These are phyloP conservation scores for Adelognathus sp. DNA, from an alignment of 2,888 invertebrate species.

Conservation along the genomic window DNA sequence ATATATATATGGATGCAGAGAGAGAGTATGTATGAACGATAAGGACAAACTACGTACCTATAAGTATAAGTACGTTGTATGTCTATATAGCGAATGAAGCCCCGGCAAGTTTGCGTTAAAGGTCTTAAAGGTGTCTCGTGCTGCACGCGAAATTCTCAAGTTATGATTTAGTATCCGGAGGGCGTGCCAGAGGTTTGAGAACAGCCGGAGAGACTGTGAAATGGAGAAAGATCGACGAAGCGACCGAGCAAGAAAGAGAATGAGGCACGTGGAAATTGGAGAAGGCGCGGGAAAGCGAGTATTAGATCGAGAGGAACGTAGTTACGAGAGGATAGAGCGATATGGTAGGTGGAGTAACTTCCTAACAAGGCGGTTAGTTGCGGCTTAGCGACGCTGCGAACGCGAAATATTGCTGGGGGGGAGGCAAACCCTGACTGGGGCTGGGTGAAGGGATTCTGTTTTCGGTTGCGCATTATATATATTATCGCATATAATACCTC, in stretches of 20 bases:
- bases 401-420: constrained; percentile 76
- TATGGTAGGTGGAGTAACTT: constrained; percentile 74
- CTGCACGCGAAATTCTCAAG: constrained; percentile 78
- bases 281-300: constrained; percentile 59
- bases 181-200: constrained; percentile 55
- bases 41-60: constrained; percentile 9
- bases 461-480: constrained; percentile 47
- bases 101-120: constrained; percentile 69
- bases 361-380: constrained; percentile 80
- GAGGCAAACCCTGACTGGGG: constrained; percentile 26
- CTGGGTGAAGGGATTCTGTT: constrained; percentile 10
- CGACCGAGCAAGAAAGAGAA: constrained; percentile 52
- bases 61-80: constrained; percentile 16
- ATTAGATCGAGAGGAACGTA: constrained; percentile 55
- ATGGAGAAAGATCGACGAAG: constrained; percentile 35
- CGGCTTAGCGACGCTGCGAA: constrained; percentile 77
- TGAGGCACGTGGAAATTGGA: constrained; percentile 59
- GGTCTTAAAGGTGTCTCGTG: constrained; percentile 75
- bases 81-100: neutral
- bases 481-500: constrained; percentile 32
- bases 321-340: constrained; percentile 55
- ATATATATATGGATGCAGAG: constrained; percentile 11
- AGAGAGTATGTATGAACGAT: too few relatives aligned
- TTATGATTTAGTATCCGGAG: constrained; percentile 77
- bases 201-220: constrained; percentile 35